Evolutionary conservation across 1,140 invertebrate genomes (phyloP).

Genomic region (Hylaeus volcanicus): DNA sequence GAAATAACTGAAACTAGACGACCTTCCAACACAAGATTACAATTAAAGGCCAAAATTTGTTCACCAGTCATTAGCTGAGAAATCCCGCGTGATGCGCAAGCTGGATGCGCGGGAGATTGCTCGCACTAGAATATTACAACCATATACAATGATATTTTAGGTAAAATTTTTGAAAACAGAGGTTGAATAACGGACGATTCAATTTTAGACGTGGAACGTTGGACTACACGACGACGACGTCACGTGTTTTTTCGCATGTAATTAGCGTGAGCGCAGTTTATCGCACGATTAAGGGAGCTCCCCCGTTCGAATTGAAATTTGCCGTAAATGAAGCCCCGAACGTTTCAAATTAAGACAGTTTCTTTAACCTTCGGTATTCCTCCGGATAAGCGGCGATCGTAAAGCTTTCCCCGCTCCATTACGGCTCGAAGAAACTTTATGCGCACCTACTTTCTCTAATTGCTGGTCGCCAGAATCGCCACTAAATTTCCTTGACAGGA

Average conservation of each 20-base stretch:
- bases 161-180: too few relatives aligned
- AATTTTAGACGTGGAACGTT: neutral
- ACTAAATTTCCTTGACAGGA: slow-evolving; percentile 65
- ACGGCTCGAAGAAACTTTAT: slow-evolving; percentile 61
- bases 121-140: too few relatives aligned
- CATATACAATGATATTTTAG: too few relatives aligned
- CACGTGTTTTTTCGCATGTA: slow-evolving; percentile 21
- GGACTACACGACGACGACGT: neutral
- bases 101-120: too few relatives aligned
- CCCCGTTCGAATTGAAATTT: slow-evolving; percentile 40
- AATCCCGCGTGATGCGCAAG: too few relatives aligned
- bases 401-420: slow-evolving; percentile 44
- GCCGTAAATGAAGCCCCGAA: slow-evolving; percentile 36
- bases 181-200: too few relatives aligned
- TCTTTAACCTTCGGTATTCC: slow-evolving; percentile 33
- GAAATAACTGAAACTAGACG: too few relatives aligned
- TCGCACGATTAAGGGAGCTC: slow-evolving; percentile 32
- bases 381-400: slow-evolving; percentile 37
- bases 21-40: too few relatives aligned
- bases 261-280: slow-evolving; percentile 36
- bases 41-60: too few relatives aligned
- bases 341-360: slow-evolving; percentile 45
- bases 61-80: too few relatives aligned
- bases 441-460: slow-evolving; percentile 66
- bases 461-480: slow-evolving; percentile 59